Conservation (phyloP, 2,888 invertebrate species). For the Pycnomerus fuliginosus region DNA sequence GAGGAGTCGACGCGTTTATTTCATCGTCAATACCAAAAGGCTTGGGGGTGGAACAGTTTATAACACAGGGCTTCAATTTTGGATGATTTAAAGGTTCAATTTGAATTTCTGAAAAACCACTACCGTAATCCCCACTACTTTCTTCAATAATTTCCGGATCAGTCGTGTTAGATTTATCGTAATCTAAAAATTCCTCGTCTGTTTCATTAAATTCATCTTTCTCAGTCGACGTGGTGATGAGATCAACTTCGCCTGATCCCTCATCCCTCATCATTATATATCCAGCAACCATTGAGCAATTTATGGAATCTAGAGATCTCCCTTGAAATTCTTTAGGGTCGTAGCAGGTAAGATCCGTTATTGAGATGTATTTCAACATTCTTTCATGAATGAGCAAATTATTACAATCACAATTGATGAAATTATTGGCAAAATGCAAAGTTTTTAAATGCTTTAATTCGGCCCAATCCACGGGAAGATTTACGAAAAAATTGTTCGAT, state of each 20-base stretch:
- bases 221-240: no score
- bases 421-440: constrained; percentile 68
- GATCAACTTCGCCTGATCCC: constrained; percentile 21
- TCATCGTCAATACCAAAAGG: constrained; percentile 36
- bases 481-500: constrained; percentile 62
- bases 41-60: constrained; percentile 40
- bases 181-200: no score
- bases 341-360: constrained; percentile 43
- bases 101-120: constrained; percentile 17
- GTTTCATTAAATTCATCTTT: constrained; percentile 17
- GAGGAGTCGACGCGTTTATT: constrained; percentile 36
- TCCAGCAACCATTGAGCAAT: constrained; percentile 32
- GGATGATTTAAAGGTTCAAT: no score
- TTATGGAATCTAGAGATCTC: constrained; percentile 35
- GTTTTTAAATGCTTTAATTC: constrained; percentile 60
- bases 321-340: constrained; percentile 40
- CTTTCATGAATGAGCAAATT: constrained; percentile 65
- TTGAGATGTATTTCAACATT: constrained; percentile 47
- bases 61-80: constrained; percentile 34
- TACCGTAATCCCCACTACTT: constrained; percentile 41
- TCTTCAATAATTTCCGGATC: constrained; percentile 23
- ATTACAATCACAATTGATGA: constrained; percentile 69
- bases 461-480: constrained; percentile 58
- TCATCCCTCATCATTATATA: no score
- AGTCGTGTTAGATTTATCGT: constrained; percentile 2